Evolutionary conservation across 2,888 invertebrate species (phyloP).

Genomic region (Frankliniella intonsa): DNA sequence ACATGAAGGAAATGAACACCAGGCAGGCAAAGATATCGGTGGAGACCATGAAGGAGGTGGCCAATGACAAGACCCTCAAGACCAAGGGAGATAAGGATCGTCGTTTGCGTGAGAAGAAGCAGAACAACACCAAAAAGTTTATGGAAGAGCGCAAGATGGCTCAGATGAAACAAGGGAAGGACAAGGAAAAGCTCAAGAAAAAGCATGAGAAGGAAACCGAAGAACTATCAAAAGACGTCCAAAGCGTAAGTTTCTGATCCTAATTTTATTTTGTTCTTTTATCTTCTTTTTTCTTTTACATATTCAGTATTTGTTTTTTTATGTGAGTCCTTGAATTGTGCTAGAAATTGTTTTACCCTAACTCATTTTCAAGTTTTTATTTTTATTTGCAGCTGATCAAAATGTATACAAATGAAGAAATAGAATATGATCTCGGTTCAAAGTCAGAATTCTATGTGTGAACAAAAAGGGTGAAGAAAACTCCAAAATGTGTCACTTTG

Average conservation of each 20-base stretch:
- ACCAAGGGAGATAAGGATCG: conserved; percentile 97
- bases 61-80: conserved; percentile 91
- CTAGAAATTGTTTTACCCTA: conserved; percentile 3
- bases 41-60: conserved; percentile 93
- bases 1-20: conserved; percentile 91
- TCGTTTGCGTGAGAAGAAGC: conserved; percentile 87
- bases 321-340: neutral
- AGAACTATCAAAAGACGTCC: conserved; percentile 80
- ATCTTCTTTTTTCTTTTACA: conserved; percentile 36
- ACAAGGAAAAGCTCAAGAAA: conserved; percentile 85
- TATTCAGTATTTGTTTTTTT: conserved; percentile 35
- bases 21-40: conserved; percentile 94
- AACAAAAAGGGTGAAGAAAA: neutral
- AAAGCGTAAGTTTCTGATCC: conserved; percentile 60
- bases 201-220: conserved; percentile 90
- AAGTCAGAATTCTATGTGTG: conserved; percentile 87
- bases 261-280: conserved; percentile 34
- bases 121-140: conserved; percentile 96
- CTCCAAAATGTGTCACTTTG: neutral
- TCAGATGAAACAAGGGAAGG: conserved; percentile 79
- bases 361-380: conserved; percentile 32
- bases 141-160: conserved; percentile 85
- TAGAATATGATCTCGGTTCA: conserved; percentile 81
- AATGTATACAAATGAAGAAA: conserved; percentile 90
- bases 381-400: conserved; percentile 68